Conservation (phyloP, 2,113 vertebrate genomes). For the Pogona vitticeps region DNA sequence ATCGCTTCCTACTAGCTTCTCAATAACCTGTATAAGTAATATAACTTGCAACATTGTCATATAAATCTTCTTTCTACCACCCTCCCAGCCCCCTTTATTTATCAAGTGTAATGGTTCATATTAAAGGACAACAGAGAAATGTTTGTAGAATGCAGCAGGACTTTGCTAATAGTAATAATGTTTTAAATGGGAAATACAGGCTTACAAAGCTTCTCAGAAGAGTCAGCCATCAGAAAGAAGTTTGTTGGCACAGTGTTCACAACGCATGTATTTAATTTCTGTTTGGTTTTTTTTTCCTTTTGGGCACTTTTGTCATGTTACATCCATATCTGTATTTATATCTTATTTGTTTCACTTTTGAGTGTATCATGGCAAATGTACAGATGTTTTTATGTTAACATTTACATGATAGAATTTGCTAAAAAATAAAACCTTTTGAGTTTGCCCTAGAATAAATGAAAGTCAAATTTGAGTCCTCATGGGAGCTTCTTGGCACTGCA, state of each 20-base stretch:
- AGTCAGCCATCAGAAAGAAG: conserved; percentile 65
- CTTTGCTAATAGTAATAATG: conserved; percentile 69
- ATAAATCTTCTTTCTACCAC: conserved; percentile 62
- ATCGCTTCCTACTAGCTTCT: conserved; percentile 72
- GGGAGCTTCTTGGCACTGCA: not conserved
- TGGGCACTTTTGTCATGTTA: conserved; percentile 84
- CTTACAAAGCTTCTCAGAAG: conserved; percentile 53
- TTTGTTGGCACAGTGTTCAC: conserved; percentile 80
- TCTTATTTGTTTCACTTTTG: conserved; percentile 86
- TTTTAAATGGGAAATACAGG: conserved; percentile 71
- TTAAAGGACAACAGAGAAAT: conserved; percentile 72
- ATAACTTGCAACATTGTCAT: conserved; percentile 69
- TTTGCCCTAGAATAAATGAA: conserved; percentile 92
- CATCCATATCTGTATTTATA: conserved; percentile 95
- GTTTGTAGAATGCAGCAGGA: conserved; percentile 73
- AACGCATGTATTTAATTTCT: conserved; percentile 80
- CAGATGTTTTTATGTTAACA: conserved; percentile 91
- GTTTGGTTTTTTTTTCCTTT: conserved; percentile 30
- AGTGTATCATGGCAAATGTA: conserved; percentile 91
- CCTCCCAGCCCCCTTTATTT: conserved; percentile 73
- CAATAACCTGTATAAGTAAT: conserved; percentile 67
- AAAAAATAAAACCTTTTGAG: conserved; percentile 84
- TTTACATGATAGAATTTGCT: conserved; percentile 96
- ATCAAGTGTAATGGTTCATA: conserved; percentile 70
- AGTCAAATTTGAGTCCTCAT: conserved; percentile 57